phyloP scores from a whole-genome alignment of 2,797 vertebrate genomes.

The Decapterus maruadsi region DNA sequence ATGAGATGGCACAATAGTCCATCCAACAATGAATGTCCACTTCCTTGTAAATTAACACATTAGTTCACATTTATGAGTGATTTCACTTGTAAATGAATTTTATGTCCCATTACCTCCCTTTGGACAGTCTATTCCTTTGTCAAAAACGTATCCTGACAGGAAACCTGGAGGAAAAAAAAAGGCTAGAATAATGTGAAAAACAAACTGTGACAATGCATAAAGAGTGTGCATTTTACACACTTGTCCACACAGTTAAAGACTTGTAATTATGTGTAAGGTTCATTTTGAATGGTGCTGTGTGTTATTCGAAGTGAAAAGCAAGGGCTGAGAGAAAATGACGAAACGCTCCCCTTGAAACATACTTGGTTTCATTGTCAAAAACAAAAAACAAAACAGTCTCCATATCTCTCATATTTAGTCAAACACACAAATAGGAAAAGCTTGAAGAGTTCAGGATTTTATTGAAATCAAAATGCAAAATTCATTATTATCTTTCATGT shows the following conservation, averaged over 20 bases:
- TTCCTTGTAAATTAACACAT: neutral
- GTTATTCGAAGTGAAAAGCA: neutral
- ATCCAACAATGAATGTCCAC: neutral
- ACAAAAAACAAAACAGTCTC: neutral
- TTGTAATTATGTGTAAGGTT: neutral
- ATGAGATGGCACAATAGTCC: neutral
- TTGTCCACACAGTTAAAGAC: neutral
- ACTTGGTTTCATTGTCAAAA: neutral
- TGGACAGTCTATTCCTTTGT: neutral
- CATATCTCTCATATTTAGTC: neutral
- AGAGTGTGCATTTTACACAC: neutral
- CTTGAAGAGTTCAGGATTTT: neutral
- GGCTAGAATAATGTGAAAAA: neutral
- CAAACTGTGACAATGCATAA: neutral
- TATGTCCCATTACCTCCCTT: neutral
- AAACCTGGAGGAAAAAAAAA: slow-evolving; percentile 1
- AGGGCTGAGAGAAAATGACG: neutral
- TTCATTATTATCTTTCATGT: slow-evolving; percentile 3
- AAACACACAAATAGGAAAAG: slow-evolving; percentile 1
- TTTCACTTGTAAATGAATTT: neutral
- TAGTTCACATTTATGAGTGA: neutral
- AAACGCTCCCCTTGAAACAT: neutral
- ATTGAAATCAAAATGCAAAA: slow-evolving; percentile 6
- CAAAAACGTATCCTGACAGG: neutral
- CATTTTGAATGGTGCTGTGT: neutral